A percentile compares a stretch with the other conserved stretches of the same genome.
Evolutionary conservation across 2,113 vertebrate species (phyloP).

Genomic region (Phalacrocorax brasilianus): DNA sequence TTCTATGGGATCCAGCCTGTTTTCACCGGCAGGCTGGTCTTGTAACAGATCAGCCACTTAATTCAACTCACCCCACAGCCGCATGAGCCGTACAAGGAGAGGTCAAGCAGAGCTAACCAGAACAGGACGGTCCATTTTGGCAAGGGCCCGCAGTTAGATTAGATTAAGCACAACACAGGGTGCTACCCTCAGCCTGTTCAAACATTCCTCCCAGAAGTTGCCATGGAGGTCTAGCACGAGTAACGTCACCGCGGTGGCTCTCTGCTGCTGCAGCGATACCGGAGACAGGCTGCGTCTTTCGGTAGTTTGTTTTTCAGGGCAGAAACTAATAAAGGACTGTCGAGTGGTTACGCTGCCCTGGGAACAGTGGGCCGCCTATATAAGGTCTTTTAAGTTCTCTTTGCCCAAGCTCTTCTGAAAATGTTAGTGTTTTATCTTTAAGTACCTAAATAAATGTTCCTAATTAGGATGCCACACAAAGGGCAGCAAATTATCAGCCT

Average conservation of each 20-base stretch:
- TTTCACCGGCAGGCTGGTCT: background rate
- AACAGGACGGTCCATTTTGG: background rate
- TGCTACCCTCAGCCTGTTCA: background rate
- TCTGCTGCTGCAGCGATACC: background rate
- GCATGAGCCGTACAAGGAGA: background rate
- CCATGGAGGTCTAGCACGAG: background rate
- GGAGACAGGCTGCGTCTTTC: background rate
- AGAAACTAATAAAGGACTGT: background rate
- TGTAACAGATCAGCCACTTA: background rate
- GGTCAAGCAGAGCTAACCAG: background rate
- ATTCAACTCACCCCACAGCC: background rate
- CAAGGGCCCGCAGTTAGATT: background rate
- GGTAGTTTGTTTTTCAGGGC: background rate
- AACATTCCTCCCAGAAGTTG: background rate
- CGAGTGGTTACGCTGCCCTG: background rate
- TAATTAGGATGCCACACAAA: background rate
- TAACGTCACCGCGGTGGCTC: fast-evolving
- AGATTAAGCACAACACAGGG: background rate
- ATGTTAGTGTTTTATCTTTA: background rate
- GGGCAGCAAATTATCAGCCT: background rate
- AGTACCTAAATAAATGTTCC: background rate
- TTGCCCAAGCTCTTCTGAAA: background rate
- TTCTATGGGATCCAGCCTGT: background rate
- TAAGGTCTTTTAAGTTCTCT: background rate
- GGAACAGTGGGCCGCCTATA: background rate